These are phyloP conservation scores for Mastacembelus armatus DNA, from an alignment of 2,797 vertebrate species.

Conservation along the genomic window DNA sequence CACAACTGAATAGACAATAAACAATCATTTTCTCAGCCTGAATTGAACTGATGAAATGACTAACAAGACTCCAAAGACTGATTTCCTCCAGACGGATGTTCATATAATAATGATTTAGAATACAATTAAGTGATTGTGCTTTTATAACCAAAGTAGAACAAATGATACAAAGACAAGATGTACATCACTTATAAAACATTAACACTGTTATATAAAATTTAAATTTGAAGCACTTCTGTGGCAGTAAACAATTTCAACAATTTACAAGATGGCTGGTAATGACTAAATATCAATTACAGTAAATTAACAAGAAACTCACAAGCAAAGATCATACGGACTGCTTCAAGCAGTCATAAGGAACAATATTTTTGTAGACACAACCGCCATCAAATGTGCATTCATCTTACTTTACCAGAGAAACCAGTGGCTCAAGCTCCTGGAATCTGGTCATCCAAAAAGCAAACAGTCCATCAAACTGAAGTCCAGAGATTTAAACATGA, in stretches of 20 bases:
- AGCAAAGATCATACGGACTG: conserved; percentile 84
- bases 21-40: conserved; percentile 61
- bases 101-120: conserved; percentile 94
- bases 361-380: conserved; percentile 61
- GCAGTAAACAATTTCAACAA: conserved; percentile 89
- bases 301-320: conserved; percentile 79
- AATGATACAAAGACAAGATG: conserved; percentile 83
- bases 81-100: conserved; percentile 83
- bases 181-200: conserved; percentile 84
- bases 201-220: conserved; percentile 95
- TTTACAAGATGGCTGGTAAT: conserved; percentile 91
- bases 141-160: conserved; percentile 94
- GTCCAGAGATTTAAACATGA: conserved; percentile 75
- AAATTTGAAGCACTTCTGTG: conserved; percentile 90
- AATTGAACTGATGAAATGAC: conserved; percentile 60
- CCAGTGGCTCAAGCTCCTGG: conserved; percentile 47
- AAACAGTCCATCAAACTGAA: conserved; percentile 65
- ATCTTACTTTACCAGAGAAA: conserved; percentile 50
- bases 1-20: conserved; percentile 73
- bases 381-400: conserved; percentile 76
- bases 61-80: conserved; percentile 53
- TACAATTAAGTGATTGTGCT: conserved; percentile 96
- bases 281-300: conserved; percentile 74
- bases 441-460: conserved; percentile 49
- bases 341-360: conserved; percentile 75